phyloP scores from a whole-genome alignment of 2,113 vertebrate genomes.

The Clinocottus analis region DNA sequence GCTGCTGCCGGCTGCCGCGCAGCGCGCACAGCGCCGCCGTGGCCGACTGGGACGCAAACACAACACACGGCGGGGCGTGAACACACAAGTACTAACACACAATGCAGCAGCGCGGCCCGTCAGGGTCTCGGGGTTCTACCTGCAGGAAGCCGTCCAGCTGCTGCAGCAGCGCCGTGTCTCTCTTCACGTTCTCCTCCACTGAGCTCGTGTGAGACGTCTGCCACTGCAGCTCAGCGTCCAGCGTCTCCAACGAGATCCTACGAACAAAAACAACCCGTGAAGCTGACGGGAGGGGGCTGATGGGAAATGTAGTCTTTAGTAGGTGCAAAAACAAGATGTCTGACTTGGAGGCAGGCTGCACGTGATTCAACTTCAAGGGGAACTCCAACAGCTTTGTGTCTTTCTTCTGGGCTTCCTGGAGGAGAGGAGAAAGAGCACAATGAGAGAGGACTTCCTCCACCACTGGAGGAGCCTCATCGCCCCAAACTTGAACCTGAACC shows the following conservation, averaged over 20 bases:
- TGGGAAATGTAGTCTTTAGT: background rate
- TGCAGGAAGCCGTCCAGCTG: conserved; percentile 71
- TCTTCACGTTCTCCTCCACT: conserved; percentile 59
- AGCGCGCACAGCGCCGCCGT: conserved; percentile 44
- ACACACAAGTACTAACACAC: background rate
- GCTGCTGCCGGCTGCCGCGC: conserved; percentile 43
- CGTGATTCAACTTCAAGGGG: conserved; percentile 64
- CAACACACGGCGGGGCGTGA: background rate
- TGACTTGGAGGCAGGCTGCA: conserved; percentile 69
- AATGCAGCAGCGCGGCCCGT: background rate
- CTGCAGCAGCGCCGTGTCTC: conserved; percentile 63
- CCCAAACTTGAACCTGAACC: no score
- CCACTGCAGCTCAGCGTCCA: conserved; percentile 66
- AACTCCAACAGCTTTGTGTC: conserved; percentile 70
- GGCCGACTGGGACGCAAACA: conserved; percentile 31
- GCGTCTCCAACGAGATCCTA: conserved; percentile 65
- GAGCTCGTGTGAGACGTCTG: conserved; percentile 55
- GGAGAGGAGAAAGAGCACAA: background rate
- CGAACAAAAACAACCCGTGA: background rate
- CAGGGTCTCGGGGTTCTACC: conserved; percentile 38
- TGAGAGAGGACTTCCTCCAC: background rate
- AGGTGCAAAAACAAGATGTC: background rate
- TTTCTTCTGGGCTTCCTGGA: conserved; percentile 71
- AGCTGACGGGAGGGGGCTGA: background rate
- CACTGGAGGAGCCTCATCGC: no score